Evolutionary conservation across 2,888 invertebrate genomes (phyloP).

Genomic region (Pseudeuparius sepicola): DNA sequence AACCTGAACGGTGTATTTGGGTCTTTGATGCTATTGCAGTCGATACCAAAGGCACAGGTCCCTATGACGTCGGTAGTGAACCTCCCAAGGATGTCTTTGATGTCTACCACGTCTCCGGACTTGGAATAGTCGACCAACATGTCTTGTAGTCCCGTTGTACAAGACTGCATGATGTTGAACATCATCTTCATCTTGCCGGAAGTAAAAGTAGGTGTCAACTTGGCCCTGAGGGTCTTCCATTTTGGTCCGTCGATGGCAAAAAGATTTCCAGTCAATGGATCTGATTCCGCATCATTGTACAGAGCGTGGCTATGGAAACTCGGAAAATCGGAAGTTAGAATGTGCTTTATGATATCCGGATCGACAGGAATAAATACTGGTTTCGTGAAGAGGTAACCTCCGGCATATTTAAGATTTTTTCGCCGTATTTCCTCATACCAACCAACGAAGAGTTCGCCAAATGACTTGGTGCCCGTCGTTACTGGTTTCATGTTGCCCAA

Average conservation of each 20-base stretch:
- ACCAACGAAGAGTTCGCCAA: not conserved
- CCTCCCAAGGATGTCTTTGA: slow-evolving; percentile 43
- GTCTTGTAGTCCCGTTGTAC: slow-evolving; percentile 42
- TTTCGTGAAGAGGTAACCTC: slow-evolving; percentile 9
- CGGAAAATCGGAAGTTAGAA: slow-evolving; percentile 13
- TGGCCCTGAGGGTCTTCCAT: slow-evolving; percentile 16
- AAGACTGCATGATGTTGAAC: slow-evolving; percentile 48
- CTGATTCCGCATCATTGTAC: slow-evolving; percentile 13
- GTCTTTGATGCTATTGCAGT: slow-evolving; percentile 44
- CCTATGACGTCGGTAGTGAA: slow-evolving; percentile 49
- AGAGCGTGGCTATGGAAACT: slow-evolving; percentile 14
- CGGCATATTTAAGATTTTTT: slow-evolving; percentile 6
- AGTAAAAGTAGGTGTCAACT: slow-evolving; percentile 49
- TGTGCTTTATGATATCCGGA: slow-evolving; percentile 13
- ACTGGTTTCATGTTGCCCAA: not conserved
- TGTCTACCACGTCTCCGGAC: slow-evolving; percentile 17
- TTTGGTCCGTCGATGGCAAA: slow-evolving; percentile 13
- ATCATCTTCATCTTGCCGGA: slow-evolving; percentile 56
- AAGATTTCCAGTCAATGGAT: slow-evolving; percentile 19
- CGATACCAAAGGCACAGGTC: slow-evolving; percentile 47
- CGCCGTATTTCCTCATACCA: slow-evolving; percentile 1
- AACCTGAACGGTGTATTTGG: slow-evolving; percentile 41
- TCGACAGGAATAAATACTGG: slow-evolving; percentile 13
- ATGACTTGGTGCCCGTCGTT: not conserved
- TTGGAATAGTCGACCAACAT: slow-evolving; percentile 35